Evolutionary conservation across 2,797 vertebrate genomes (phyloP), one percentile per base, ranked within the genome.

Genomic region (Danio jaintianensis): DNA sequence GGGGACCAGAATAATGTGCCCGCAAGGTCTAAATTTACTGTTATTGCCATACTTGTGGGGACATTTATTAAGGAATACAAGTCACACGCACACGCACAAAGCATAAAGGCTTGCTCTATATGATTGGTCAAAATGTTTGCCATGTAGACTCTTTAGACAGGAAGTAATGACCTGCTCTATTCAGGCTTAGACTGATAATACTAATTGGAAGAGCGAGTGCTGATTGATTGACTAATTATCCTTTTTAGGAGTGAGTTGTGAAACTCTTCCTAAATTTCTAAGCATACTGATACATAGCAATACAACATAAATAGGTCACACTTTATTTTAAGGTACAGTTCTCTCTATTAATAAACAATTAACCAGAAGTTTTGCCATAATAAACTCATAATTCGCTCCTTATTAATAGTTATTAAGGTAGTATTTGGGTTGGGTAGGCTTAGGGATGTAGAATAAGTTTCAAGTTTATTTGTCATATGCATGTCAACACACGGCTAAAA

Each of bases 71-170:
- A 29, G 29, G 29, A 29, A 29, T 3, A 29, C 29, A 29, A 64
- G 47, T 83, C 76, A 80, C 82, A 88, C 84, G 81, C 83, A 80
- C 7, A 84, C 84, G 87, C 82, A 16, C 47, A 83, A 87, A 82
- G 85, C 81, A 79, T 79, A 84, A 84, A 84, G 61, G 42, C 73
- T 11, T 68, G 47, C 61, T 56, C n/a, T 74, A 4, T 74, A 4
- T 74, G 69, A 80, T 68, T 20, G 67, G 45, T 77, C 75, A 56
- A 52, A 69, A 56, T 81, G 74, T 78, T 81, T 69, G 55, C 62
- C 55, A 59, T 75, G 69, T 56, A 42, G 74, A 63, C 48, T 22
- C 43, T 16, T 15, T 42, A 36, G 43, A 38, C 56, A 50, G 61
- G 42, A 75, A 70, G 63, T 67, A 58, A 43, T 64, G 22, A 52